These are phyloP conservation scores for Acronicta alni DNA, from an alignment of 2,888 invertebrate genomes.

Conservation along the genomic window DNA sequence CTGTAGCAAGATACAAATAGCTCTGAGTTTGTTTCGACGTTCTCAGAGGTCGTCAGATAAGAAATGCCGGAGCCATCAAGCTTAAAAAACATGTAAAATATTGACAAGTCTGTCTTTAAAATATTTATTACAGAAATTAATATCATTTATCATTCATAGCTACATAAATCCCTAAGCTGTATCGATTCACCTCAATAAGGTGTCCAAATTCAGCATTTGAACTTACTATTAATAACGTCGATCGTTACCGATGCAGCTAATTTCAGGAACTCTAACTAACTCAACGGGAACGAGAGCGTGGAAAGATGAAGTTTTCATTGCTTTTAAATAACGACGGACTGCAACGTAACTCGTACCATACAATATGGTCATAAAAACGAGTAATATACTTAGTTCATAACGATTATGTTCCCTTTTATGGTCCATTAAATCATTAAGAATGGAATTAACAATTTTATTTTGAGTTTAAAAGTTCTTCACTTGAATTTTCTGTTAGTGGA, in stretches of 20 bases:
- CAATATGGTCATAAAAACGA: conserved; percentile 28
- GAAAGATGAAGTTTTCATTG: conserved; percentile 32
- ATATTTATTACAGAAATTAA: no score
- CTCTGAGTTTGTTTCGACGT: no score
- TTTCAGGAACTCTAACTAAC: conserved; percentile 8
- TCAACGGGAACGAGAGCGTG: conserved; percentile 23
- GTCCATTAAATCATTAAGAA: conserved; percentile 19
- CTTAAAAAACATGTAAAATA: no score
- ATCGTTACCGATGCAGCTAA: conserved; percentile 1
- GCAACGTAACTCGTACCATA: conserved; percentile 20
- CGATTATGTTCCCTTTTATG: conserved; percentile 21
- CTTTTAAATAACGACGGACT: conserved; percentile 29
- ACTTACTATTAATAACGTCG: neutral
- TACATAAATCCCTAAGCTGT: neutral
- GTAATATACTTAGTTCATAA: conserved; percentile 25
- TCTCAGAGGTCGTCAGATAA: no score
- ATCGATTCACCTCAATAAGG: neutral
- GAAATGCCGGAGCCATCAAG: no score
- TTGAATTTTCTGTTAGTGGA: neutral
- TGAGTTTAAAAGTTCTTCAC: neutral
- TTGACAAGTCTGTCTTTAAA: no score
- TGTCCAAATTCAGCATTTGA: neutral
- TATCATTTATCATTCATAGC: no score
- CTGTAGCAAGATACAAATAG: no score
- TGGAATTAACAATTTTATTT: conserved; percentile 18